Conservation (phyloP, 2,113 vertebrate genomes). For the Athene noctua region DNA sequence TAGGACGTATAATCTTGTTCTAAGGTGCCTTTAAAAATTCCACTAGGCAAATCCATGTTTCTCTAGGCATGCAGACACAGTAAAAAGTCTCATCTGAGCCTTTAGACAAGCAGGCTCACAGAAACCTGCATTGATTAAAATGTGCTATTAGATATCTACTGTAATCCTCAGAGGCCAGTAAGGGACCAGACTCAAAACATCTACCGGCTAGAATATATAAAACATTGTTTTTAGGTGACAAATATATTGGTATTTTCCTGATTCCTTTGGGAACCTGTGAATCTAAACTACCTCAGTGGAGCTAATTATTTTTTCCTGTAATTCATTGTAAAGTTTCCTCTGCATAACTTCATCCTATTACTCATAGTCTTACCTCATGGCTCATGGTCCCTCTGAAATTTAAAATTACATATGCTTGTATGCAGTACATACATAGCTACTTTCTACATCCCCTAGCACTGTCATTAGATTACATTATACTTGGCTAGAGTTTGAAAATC, state of each 20-base stretch:
- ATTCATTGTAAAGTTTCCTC: constrained; percentile 30
- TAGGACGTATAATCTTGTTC: neutral
- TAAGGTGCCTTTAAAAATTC: neutral
- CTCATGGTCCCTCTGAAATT: neutral
- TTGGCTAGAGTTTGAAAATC: neutral
- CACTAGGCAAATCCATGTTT: neutral
- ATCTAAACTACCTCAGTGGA: neutral
- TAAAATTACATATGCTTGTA: neutral
- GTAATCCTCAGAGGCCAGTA: neutral
- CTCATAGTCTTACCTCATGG: constrained; percentile 46
- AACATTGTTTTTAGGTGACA: neutral
- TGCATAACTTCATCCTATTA: constrained; percentile 45
- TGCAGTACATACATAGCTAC: neutral
- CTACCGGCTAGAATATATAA: neutral
- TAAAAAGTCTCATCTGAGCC: neutral
- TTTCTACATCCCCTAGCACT: neutral
- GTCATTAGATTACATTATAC: neutral
- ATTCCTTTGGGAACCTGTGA: constrained; percentile 20
- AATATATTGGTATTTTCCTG: neutral
- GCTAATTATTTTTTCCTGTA: constrained; percentile 35
- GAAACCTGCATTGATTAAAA: neutral
- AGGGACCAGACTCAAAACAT: neutral
- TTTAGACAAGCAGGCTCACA: neutral
- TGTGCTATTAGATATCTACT: neutral
- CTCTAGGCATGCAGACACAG: neutral